These are phyloP conservation scores for Parazoanthus atlanticus DNA, from an alignment of 92 coral and sea anemone species.

Conservation along the genomic window DNA sequence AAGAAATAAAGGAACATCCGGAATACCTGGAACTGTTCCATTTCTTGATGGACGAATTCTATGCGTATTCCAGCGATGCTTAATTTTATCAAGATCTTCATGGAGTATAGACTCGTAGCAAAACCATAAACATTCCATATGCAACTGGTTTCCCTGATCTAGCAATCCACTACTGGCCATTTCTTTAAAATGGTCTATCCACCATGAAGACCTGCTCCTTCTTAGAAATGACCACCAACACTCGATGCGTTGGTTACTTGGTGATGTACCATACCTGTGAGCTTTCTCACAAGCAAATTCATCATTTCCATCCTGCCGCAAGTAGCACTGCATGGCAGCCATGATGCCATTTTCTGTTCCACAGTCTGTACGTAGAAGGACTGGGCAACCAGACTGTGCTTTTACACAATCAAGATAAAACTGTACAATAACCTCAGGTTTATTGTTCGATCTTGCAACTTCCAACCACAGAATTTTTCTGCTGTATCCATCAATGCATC, in stretches of 20 bases:
- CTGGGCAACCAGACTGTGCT: slow-evolving; percentile 48
- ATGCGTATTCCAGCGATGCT: slow-evolving; percentile 12
- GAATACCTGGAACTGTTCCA: slow-evolving; percentile 48
- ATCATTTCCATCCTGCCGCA: slow-evolving; percentile 32
- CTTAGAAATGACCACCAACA: slow-evolving; percentile 57
- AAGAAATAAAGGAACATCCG: slow-evolving; percentile 61
- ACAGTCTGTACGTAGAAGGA: slow-evolving; percentile 50
- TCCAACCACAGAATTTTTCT: slow-evolving; percentile 54
- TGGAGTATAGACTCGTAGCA: too few relatives aligned
- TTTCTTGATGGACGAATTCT: slow-evolving; percentile 12
- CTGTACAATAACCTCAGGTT: slow-evolving; percentile 24
- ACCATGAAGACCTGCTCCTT: slow-evolving; percentile 50
- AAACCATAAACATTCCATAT: neutral
- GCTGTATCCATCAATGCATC: slow-evolving; percentile 1
- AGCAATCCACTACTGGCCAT: slow-evolving; percentile 47
- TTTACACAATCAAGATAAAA: slow-evolving; percentile 49
- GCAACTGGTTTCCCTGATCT: slow-evolving; percentile 45
- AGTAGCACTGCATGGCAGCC: neutral
- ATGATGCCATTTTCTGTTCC: slow-evolving; percentile 48
- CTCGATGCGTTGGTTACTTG: slow-evolving; percentile 51
- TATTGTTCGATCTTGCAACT: neutral
- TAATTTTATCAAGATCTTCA: slow-evolving; percentile 50
- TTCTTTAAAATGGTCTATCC: slow-evolving; percentile 61
- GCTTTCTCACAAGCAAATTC: neutral
- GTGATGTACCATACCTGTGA: slow-evolving; percentile 21